These are phyloP conservation scores for Tangachromis dhanisi DNA, from an alignment of 2,113 vertebrate genomes.

Conservation along the genomic window DNA sequence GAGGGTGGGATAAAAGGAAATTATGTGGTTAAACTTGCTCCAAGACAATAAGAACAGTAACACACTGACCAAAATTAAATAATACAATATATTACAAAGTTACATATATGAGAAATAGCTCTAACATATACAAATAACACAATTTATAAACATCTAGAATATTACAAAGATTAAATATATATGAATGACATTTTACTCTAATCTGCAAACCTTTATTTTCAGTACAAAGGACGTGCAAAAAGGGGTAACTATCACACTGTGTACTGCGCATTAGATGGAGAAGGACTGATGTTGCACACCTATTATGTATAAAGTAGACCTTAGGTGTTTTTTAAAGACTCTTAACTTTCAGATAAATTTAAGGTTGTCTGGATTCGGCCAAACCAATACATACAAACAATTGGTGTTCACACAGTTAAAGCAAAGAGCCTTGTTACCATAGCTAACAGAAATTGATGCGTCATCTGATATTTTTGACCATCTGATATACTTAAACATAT, in stretches of 20 bases:
- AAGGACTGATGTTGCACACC: not conserved
- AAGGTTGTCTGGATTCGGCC: not conserved
- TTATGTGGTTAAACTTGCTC: not conserved
- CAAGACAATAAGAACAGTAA: not conserved
- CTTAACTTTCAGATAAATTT: not conserved
- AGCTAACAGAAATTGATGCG: not conserved
- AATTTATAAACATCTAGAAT: not conserved
- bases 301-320: not conserved
- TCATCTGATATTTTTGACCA: not conserved
- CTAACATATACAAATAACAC: not conserved
- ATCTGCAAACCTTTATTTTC: not conserved
- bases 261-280: not conserved
- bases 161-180: not conserved
- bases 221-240: not conserved
- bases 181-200: not conserved
- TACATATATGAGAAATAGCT: not conserved
- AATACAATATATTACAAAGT: not conserved
- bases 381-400: not conserved
- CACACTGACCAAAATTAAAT: not conserved
- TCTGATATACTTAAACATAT: not conserved
- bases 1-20: not conserved
- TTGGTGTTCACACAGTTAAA: not conserved
- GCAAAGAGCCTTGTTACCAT: not conserved
- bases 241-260: not conserved
- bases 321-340: not conserved